phyloP scores from a whole-genome alignment of 2,888 invertebrate species.

The Halocaridina rubra region DNA sequence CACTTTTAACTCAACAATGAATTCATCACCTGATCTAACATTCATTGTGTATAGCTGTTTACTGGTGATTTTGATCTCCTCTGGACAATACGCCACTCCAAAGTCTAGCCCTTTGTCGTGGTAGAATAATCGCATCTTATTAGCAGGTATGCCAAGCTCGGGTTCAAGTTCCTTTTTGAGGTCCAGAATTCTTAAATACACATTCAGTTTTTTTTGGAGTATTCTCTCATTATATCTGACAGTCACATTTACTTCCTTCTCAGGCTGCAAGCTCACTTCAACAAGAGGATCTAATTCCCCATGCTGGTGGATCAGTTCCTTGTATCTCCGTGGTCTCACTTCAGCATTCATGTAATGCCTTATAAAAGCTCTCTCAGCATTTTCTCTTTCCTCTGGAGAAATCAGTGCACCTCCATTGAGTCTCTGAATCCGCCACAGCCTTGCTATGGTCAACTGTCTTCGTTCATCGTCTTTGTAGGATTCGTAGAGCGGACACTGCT shows the following conservation, averaged over 20 bases:
- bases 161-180: slow-evolving; percentile 60
- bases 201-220: slow-evolving; percentile 76
- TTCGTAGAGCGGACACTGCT: slow-evolving; percentile 77
- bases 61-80: slow-evolving; percentile 89
- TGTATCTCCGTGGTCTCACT: slow-evolving; percentile 78
- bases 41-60: slow-evolving; percentile 93
- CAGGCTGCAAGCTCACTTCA: slow-evolving; percentile 79
- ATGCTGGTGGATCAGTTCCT: slow-evolving; percentile 84
- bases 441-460: slow-evolving; percentile 86
- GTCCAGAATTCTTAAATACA: slow-evolving; percentile 75
- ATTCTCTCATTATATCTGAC: slow-evolving; percentile 63
- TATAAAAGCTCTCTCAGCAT: slow-evolving; percentile 93
- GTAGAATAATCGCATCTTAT: slow-evolving; percentile 89
- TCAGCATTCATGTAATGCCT: slow-evolving; percentile 90
- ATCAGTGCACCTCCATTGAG: slow-evolving; percentile 91
- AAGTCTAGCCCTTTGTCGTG: slow-evolving; percentile 78
- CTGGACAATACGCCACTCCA: slow-evolving; percentile 76
- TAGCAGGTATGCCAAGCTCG: slow-evolving; percentile 79
- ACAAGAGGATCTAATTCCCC: slow-evolving; percentile 92
- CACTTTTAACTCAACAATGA: slow-evolving; percentile 77
- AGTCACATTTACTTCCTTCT: slow-evolving; percentile 57
- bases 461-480: slow-evolving; percentile 87
- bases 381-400: slow-evolving; percentile 85
- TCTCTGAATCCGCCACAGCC: slow-evolving; percentile 85
- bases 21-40: slow-evolving; percentile 89